These are phyloP conservation scores for Anabacerthia variegaticeps DNA, from an alignment of 2,797 vertebrate species.

Conservation along the genomic window DNA sequence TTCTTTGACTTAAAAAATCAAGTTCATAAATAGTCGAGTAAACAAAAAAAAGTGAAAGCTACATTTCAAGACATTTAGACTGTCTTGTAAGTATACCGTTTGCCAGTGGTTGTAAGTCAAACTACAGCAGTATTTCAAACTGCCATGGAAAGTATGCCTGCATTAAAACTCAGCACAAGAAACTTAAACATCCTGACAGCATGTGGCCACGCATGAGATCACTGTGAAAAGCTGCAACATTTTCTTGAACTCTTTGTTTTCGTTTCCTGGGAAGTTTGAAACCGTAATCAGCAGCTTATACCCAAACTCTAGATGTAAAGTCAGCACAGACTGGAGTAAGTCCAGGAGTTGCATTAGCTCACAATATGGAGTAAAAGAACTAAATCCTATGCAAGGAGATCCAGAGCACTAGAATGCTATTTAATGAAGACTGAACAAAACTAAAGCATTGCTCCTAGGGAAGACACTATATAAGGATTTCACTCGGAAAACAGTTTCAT, in stretches of 20 bases:
- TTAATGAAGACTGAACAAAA: constrained; percentile 9
- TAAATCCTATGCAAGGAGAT: constrained; percentile 21
- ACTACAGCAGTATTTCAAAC: constrained; percentile 36
- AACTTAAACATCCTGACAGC: constrained; percentile 54
- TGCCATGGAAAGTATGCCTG: constrained; percentile 42
- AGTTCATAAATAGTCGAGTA: not conserved
- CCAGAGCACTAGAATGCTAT: not conserved
- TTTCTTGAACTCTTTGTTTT: constrained; percentile 42
- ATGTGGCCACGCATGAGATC: constrained; percentile 43
- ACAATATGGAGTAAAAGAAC: constrained; percentile 9
- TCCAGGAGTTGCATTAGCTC: constrained; percentile 53
- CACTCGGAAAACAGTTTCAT: constrained; percentile 16
- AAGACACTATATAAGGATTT: not conserved
- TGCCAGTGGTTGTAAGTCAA: constrained; percentile 24
- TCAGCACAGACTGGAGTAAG: constrained; percentile 22
- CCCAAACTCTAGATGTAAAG: constrained; percentile 8
- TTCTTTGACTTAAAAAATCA: not conserved
- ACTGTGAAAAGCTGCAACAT: constrained; percentile 19
- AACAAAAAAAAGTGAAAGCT: not conserved
- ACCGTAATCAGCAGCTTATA: constrained; percentile 29
- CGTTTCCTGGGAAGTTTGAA: constrained; percentile 20
- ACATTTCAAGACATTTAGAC: not conserved
- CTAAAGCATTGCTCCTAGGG: not conserved
- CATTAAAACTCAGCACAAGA: constrained; percentile 36
- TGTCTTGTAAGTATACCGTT: not conserved